Evolutionary conservation across 1,140 invertebrate species (phyloP).

Genomic region (Ostrea edulis): DNA sequence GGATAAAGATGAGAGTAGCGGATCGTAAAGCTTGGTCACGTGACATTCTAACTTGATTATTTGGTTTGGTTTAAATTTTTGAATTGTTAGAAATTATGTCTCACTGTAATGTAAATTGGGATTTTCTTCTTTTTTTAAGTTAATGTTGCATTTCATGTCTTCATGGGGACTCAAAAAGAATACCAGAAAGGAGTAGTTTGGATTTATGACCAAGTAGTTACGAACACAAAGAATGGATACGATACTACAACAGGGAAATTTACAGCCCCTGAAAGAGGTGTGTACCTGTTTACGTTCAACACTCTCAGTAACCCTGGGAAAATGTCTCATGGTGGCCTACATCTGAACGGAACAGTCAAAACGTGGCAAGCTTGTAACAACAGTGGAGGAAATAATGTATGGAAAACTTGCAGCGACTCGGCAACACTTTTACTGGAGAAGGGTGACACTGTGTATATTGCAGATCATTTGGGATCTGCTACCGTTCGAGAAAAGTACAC

Average conservation of each 20-base stretch:
- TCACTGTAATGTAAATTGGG: too few relatives aligned
- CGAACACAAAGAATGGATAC: neutral
- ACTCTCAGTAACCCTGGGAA: neutral
- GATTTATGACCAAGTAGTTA: neutral
- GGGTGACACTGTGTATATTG: neutral
- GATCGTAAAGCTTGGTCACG: too few relatives aligned
- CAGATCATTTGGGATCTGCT: neutral
- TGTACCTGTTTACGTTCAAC: neutral
- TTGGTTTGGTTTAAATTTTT: neutral
- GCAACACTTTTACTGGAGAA: neutral
- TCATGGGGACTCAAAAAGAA: neutral
- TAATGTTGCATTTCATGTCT: neutral
- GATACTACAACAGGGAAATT: neutral
- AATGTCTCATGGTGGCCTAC: neutral
- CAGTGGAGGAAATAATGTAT: neutral
- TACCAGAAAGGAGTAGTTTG: neutral
- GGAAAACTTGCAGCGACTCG: neutral
- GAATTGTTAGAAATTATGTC: neutral
- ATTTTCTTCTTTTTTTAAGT: neutral
- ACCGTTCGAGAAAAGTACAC: neutral
- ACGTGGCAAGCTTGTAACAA: neutral
- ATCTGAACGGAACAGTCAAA: neutral
- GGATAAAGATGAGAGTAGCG: too few relatives aligned
- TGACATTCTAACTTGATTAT: neutral
- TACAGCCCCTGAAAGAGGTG: neutral